phyloP scores from a whole-genome alignment of 2,888 invertebrate species.

The Mechanitis mazaeus region DNA sequence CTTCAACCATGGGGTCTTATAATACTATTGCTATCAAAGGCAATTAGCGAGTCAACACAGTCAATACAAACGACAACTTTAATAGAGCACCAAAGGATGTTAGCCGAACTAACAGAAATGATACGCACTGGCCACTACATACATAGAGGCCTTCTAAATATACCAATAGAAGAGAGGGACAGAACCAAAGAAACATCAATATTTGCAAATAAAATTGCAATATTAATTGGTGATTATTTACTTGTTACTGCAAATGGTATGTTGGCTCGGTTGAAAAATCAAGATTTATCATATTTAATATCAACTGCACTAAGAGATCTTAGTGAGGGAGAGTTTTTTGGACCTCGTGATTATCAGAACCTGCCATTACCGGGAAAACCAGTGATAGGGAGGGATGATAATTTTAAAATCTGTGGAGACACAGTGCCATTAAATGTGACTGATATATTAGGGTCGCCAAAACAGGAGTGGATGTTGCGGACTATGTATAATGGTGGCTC shows the following conservation, averaged over 20 bases:
- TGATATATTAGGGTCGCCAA: conserved; percentile 72
- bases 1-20: conserved; percentile 91
- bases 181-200: conserved; percentile 81
- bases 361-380: conserved; percentile 83
- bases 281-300: conserved; percentile 87
- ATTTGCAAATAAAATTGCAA: conserved; percentile 92
- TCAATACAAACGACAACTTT: conserved; percentile 75
- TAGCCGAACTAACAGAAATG: conserved; percentile 88
- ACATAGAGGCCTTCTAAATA: conserved; percentile 79
- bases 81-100: conserved; percentile 69
- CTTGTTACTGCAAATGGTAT: conserved; percentile 88
- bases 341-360: conserved; percentile 84
- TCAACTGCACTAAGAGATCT: conserved; percentile 88
- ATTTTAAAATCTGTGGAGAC: conserved; percentile 51
- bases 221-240: conserved; percentile 90
- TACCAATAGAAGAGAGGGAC: conserved; percentile 64
- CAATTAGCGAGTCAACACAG: conserved; percentile 75
- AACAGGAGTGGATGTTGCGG: conserved; percentile 83
- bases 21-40: conserved; percentile 88
- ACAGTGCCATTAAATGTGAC: conserved; percentile 58
- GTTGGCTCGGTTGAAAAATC: conserved; percentile 82
- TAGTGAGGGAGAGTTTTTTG: conserved; percentile 88
- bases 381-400: conserved; percentile 37
- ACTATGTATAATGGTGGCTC: conserved; percentile 83
- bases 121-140: conserved; percentile 90